phyloP scores from a whole-genome alignment of 2,888 invertebrate species.

The Nephrocerus scutellatus region DNA sequence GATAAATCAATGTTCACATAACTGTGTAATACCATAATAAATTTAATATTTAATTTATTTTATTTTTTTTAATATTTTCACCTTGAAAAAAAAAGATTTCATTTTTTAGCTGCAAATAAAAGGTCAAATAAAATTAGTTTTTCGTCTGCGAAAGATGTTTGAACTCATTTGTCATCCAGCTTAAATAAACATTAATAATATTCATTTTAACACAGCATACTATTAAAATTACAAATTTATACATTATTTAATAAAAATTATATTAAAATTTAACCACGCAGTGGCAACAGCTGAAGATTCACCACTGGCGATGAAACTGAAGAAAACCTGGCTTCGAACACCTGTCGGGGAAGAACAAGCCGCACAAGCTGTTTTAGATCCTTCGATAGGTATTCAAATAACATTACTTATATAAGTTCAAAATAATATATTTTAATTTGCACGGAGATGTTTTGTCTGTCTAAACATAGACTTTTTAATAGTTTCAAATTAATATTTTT shows the following conservation, averaged over 20 bases:
- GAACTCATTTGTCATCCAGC: neutral
- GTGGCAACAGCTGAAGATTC: conserved; percentile 62
- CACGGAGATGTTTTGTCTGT: conserved; percentile 14
- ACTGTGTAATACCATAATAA: too few relatives aligned
- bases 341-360: conserved; percentile 63
- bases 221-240: neutral
- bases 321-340: conserved; percentile 66
- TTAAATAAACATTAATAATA: neutral
- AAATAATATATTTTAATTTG: conserved; percentile 14
- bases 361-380: conserved; percentile 61
- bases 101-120: too few relatives aligned
- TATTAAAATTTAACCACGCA: conserved; percentile 34
- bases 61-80: too few relatives aligned
- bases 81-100: too few relatives aligned
- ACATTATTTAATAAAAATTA: neutral
- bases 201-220: too few relatives aligned
- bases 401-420: conserved; percentile 4
- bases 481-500: neutral
- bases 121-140: neutral
- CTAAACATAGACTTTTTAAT: conserved; percentile 16
- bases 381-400: conserved; percentile 54
- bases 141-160: neutral
- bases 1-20: too few relatives aligned
- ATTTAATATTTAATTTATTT: too few relatives aligned
- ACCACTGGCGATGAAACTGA: conserved; percentile 63